Percentiles rank a stretch among this genome's conserved stretches.
phyloP scores from a whole-genome alignment of 92 coral and sea anemone genomes.

The Anthopleura xanthogrammica region DNA sequence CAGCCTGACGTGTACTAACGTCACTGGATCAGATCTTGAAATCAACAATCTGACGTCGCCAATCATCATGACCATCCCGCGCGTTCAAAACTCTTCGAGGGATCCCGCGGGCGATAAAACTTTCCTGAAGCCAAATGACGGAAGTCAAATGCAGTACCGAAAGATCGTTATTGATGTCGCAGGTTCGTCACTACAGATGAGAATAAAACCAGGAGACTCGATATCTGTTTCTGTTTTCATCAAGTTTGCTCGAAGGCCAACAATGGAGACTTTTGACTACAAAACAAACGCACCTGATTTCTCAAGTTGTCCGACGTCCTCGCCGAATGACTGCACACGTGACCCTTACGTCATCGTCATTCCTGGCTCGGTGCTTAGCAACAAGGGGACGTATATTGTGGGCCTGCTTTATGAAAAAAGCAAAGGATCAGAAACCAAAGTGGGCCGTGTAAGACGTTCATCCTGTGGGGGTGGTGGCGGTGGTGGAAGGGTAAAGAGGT shows the following conservation, averaged over 20 bases:
- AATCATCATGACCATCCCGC: slow-evolving; percentile 46
- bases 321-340: background rate
- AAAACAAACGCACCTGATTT: slow-evolving; percentile 33
- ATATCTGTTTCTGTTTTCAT: slow-evolving; percentile 23
- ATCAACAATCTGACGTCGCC: slow-evolving; percentile 39
- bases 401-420: slow-evolving; percentile 21
- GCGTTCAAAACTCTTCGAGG: slow-evolving; percentile 7
- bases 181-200: slow-evolving; percentile 34
- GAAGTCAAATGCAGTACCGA: slow-evolving; percentile 32
- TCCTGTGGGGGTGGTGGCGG: slow-evolving; percentile 38
- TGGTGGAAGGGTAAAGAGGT: slow-evolving; percentile 60
- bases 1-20: slow-evolving; percentile 43
- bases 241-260: slow-evolving; percentile 41
- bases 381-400: slow-evolving; percentile 30
- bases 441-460: slow-evolving; percentile 24
- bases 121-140: slow-evolving; percentile 20
- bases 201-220: slow-evolving; percentile 13
- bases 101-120: background rate
- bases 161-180: slow-evolving; percentile 27
- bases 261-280: slow-evolving; percentile 35
- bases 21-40: slow-evolving; percentile 30
- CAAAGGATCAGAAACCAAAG: background rate
- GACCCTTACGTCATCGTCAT: slow-evolving; percentile 23
- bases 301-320: slow-evolving; percentile 17
- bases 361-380: slow-evolving; percentile 34